These are phyloP conservation scores for Equus quagga DNA, from an alignment of 2,113 vertebrate species.

Conservation along the genomic window DNA sequence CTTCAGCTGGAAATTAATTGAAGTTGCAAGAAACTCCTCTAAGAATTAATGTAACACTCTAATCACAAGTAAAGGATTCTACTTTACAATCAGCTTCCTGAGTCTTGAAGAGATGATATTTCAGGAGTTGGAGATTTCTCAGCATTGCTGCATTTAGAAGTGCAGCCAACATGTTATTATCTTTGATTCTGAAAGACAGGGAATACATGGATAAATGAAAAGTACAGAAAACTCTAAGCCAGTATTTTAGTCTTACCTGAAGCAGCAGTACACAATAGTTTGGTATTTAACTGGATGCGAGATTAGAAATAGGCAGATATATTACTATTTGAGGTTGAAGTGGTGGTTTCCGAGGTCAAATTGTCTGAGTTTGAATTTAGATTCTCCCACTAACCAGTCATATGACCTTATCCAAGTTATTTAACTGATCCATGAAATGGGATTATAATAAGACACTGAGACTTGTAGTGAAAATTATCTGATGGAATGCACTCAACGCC, in stretches of 20 bases:
- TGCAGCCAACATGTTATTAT: background rate
- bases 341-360: background rate
- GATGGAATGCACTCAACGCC: background rate
- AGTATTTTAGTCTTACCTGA: background rate
- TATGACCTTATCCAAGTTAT: background rate
- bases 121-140: background rate
- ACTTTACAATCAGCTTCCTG: conserved; percentile 51
- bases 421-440: background rate
- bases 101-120: background rate
- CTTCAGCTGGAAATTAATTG: conserved; percentile 54
- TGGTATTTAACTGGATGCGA: background rate
- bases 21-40: conserved; percentile 49
- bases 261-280: background rate
- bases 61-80: conserved; percentile 29
- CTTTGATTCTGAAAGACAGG: conserved; percentile 40
- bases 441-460: conserved; percentile 28
- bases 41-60: background rate
- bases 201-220: background rate
- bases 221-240: background rate
- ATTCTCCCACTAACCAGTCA: background rate
- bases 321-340: background rate
- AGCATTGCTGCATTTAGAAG: background rate
- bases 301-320: background rate
- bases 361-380: background rate
- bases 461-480: background rate